Percentiles rank a stretch among this genome's conserved stretches.
Evolutionary conservation across 2,113 vertebrate genomes (phyloP).

Genomic region (Apodemus speciosus): DNA sequence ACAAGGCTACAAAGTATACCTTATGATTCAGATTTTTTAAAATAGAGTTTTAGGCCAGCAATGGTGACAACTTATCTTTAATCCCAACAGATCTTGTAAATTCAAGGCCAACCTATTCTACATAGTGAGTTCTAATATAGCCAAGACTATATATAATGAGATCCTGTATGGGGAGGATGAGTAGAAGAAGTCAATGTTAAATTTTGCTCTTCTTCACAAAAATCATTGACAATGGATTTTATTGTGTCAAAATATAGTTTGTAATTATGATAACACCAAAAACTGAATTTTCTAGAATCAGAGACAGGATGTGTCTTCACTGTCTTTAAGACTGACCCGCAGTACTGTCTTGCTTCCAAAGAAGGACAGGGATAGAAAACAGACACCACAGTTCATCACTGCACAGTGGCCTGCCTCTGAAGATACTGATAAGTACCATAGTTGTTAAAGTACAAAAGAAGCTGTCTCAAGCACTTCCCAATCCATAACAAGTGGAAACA

Average conservation of each 20-base stretch:
- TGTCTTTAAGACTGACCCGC: constrained; percentile 36
- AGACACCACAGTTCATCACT: neutral
- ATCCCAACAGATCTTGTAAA: neutral
- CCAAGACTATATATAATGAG: neutral
- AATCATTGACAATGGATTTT: constrained; percentile 13
- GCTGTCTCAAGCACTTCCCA: neutral
- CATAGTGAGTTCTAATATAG: neutral
- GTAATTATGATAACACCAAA: neutral
- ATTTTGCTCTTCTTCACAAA: constrained; percentile 19
- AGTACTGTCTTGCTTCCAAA: constrained; percentile 40
- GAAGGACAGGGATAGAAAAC: constrained; percentile 11
- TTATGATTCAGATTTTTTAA: constrained; percentile 15
- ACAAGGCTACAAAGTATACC: constrained; percentile 37
- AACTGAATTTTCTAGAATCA: constrained; percentile 37
- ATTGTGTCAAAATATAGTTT: constrained; percentile 37
- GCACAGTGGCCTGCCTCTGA: neutral
- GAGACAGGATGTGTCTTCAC: neutral
- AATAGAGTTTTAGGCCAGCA: neutral
- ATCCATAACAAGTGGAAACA: constrained; percentile 14
- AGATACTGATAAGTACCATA: constrained; percentile 27
- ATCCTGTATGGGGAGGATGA: neutral
- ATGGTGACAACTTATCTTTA: neutral
- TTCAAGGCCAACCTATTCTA: neutral
- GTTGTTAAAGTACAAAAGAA: neutral
- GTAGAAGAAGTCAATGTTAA: neutral